Conservation (phyloP, 92 coral and sea anemone genomes). For the Palythoa grandiflora region DNA sequence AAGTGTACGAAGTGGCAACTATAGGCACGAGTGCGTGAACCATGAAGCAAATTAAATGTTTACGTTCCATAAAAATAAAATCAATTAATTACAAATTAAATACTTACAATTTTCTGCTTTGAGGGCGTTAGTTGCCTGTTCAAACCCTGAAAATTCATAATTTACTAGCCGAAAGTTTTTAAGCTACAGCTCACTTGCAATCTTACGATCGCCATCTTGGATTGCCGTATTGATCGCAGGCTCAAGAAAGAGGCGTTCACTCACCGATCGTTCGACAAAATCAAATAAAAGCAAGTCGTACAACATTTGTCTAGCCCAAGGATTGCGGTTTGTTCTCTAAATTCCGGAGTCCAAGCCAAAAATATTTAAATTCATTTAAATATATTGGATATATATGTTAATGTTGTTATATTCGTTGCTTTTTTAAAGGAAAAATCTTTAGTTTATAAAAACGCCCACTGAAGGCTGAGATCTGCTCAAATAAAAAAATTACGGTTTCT, state of each 20-base stretch:
- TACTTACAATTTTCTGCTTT: constrained; percentile 73
- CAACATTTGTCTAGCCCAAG: no score
- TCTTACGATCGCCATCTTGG: constrained; percentile 17
- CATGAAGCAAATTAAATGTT: background rate
- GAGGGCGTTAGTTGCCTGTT: constrained; percentile 67
- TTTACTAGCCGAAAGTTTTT: background rate
- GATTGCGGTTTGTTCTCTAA: no score
- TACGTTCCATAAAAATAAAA: background rate
- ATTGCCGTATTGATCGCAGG: constrained; percentile 9
- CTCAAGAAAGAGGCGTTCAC: background rate
- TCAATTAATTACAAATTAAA: background rate
- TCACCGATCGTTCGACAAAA: no score
- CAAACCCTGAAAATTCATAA: constrained; percentile 18
- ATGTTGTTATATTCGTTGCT: no score
- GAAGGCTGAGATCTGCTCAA: no score
- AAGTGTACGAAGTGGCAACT: background rate
- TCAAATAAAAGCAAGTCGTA: no score
- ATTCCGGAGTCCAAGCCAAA: background rate
- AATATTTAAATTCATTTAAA: background rate
- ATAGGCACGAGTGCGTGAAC: background rate
- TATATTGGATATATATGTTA: no score
- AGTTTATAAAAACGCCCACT: no score
- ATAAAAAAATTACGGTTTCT: no score
- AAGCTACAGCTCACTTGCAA: background rate
- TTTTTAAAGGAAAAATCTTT: no score